These are phyloP conservation scores for Drosophila repleta DNA, from an alignment of 1,140 invertebrate genomes.

Conservation along the genomic window DNA sequence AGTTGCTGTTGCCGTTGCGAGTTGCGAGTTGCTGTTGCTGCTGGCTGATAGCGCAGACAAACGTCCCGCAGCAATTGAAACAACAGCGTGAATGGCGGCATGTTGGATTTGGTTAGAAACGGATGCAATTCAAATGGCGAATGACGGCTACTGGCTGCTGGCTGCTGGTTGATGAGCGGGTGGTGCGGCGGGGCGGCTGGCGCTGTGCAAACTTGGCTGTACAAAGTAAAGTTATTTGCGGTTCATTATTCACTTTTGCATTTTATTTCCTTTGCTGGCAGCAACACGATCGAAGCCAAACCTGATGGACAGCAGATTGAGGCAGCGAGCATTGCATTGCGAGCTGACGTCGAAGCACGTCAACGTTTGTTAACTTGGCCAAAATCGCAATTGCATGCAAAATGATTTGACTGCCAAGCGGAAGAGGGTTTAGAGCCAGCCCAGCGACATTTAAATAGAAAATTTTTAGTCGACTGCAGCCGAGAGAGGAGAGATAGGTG, in stretches of 20 bases:
- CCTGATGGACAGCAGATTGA: constrained; percentile 79
- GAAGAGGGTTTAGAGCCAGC: neutral
- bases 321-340: constrained; percentile 8
- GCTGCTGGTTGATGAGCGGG: neutral
- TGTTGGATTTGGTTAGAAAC: constrained; percentile 38
- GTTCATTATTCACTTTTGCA: constrained; percentile 82
- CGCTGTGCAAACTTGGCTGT: constrained; percentile 34
- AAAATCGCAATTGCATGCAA: constrained; percentile 64
- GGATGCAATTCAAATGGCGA: constrained; percentile 8
- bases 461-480: constrained; percentile 52
- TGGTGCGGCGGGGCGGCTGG: constrained; percentile 2
- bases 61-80: constrained; percentile 64
- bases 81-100: constrained; percentile 27
- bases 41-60: constrained; percentile 55
- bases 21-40: constrained; percentile 22
- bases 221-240: constrained; percentile 81
- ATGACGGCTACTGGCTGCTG: neutral
- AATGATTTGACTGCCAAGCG: constrained; percentile 64
- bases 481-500: neutral
- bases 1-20: neutral
- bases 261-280: constrained; percentile 68
- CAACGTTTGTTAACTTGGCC: constrained; percentile 48
- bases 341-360: constrained; percentile 52
- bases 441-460: constrained; percentile 68
- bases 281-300: constrained; percentile 68